Evolutionary conservation across 2,113 vertebrate species (phyloP).

Genomic region (Microcebus griseorufus): DNA sequence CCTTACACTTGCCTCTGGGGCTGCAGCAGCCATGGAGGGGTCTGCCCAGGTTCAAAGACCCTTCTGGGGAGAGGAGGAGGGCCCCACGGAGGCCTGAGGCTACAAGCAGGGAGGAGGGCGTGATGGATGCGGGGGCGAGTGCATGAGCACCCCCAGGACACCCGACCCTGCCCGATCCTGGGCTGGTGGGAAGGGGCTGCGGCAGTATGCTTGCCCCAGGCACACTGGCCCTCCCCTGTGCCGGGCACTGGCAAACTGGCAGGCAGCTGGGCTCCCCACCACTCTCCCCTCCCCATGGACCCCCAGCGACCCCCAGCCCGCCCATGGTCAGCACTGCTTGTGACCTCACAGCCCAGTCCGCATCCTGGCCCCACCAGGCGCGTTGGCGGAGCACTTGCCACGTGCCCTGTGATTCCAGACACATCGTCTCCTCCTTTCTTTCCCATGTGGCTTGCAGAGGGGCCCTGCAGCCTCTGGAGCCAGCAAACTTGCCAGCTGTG

Average conservation of each 20-base stretch:
- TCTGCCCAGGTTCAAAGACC: background rate
- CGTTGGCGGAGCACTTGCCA: no score
- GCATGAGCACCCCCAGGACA: background rate
- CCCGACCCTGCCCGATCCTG: background rate
- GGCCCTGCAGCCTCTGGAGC: background rate
- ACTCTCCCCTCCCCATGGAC: background rate
- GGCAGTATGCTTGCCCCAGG: background rate
- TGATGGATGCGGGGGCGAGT: background rate
- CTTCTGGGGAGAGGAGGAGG: no score
- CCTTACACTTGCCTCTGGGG: background rate
- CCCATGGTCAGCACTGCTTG: background rate
- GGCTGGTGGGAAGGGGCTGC: background rate
- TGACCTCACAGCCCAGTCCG: background rate
- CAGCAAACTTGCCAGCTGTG: background rate
- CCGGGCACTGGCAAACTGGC: background rate
- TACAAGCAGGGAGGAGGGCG: background rate
- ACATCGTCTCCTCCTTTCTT: background rate
- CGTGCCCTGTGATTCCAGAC: background rate
- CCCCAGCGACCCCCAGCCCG: no score
- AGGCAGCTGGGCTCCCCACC: background rate
- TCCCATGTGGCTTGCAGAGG: background rate
- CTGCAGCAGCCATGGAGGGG: background rate
- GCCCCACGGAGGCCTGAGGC: background rate
- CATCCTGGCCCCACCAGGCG: background rate
- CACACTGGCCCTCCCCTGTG: background rate